Conservation (phyloP, 2,113 vertebrate genomes). For the Lagenorhynchus albirostris region DNA sequence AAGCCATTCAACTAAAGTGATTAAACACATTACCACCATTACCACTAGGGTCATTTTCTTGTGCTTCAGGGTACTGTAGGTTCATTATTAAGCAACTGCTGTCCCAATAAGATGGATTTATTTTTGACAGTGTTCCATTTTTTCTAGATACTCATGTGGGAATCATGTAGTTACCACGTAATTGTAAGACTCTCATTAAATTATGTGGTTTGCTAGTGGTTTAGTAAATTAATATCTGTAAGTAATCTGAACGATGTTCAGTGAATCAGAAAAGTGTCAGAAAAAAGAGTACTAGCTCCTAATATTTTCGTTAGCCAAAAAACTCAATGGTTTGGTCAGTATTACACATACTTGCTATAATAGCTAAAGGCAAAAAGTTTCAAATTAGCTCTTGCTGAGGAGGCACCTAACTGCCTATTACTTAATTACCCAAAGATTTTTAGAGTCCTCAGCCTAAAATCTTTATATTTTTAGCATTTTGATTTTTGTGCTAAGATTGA, state of each 20-base stretch:
- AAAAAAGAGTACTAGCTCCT: not conserved
- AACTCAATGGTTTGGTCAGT: not conserved
- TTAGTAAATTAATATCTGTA: conserved; percentile 42
- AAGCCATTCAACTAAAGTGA: conserved; percentile 31
- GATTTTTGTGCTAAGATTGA: not conserved
- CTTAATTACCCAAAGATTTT: not conserved
- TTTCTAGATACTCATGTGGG: conserved; percentile 3
- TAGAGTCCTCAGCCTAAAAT: not conserved
- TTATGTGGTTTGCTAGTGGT: not conserved
- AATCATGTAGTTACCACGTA: not conserved
- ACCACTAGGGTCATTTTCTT: conserved; percentile 30
- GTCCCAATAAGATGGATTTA: not conserved
- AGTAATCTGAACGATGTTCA: not conserved
- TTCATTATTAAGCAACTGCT: conserved; percentile 53
- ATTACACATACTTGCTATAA: not conserved
- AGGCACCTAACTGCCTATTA: not conserved
- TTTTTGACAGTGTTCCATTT: not conserved
- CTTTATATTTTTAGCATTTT: not conserved
- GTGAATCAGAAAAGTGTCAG: not conserved
- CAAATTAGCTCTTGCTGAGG: not conserved
- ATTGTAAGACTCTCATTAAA: conserved; percentile 11
- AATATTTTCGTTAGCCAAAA: not conserved
- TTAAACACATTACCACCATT: conserved; percentile 56
- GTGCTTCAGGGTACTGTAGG: not conserved
- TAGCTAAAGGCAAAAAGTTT: not conserved